Evolutionary conservation across 1,140 invertebrate species (phyloP).

Genomic region (Sinonovacula constricta): DNA sequence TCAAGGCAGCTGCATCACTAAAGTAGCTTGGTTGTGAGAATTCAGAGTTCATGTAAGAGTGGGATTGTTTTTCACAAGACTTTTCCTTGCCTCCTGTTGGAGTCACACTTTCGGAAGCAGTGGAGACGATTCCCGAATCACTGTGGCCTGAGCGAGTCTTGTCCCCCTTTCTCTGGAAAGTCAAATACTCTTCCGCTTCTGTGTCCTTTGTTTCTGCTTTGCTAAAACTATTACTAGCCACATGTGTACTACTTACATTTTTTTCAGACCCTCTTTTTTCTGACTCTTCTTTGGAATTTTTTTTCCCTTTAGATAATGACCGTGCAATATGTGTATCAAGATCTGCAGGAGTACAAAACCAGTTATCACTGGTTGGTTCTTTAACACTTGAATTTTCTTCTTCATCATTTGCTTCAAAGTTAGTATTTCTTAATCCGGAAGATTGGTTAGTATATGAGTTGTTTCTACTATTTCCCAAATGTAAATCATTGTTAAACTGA

Average conservation of each 20-base stretch:
- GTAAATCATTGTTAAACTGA: no score
- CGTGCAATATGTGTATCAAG: constrained; percentile 54
- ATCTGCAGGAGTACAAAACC: constrained; percentile 61
- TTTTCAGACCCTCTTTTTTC: no score
- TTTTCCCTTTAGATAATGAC: constrained; percentile 23
- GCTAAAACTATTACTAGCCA: constrained; percentile 10
- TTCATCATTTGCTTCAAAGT: constrained; percentile 6
- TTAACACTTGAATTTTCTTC: not conserved
- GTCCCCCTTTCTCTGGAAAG: constrained; percentile 30
- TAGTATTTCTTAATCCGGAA: not conserved
- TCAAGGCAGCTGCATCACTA: constrained; percentile 15
- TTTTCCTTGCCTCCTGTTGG: constrained; percentile 8
- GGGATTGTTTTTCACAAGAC: not conserved
- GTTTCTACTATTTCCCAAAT: constrained; percentile 1
- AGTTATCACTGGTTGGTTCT: constrained; percentile 52
- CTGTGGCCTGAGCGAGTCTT: constrained; percentile 47
- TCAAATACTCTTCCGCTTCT: constrained; percentile 1
- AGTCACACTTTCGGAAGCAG: constrained; percentile 24
- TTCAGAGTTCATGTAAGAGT: constrained; percentile 22
- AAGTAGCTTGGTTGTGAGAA: constrained; percentile 41
- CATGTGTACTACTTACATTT: not conserved
- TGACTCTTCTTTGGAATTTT: no score
- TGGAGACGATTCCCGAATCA: constrained; percentile 52
- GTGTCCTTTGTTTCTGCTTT: constrained; percentile 10
- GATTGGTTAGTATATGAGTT: not conserved